phyloP scores from a whole-genome alignment of 2,797 vertebrate species.

The Galaxias olidus region DNA sequence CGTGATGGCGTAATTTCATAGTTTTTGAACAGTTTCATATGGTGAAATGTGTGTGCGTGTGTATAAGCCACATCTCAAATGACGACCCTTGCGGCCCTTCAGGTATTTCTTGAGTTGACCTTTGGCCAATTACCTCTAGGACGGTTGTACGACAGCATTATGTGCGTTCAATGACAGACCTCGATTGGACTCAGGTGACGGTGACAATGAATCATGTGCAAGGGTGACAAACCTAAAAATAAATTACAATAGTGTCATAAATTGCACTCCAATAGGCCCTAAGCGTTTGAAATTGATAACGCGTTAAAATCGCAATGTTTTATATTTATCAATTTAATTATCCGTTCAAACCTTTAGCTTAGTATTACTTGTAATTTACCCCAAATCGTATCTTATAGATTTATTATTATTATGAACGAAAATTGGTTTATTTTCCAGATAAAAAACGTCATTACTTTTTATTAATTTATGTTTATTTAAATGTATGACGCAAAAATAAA shows the following conservation, averaged over 20 bases:
- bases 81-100: background rate
- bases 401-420: too few relatives aligned
- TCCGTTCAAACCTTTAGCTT: too few relatives aligned
- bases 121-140: constrained; percentile 3
- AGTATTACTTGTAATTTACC: too few relatives aligned
- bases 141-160: background rate
- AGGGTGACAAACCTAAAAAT: background rate
- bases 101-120: constrained; percentile 28
- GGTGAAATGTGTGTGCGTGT: too few relatives aligned
- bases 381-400: too few relatives aligned
- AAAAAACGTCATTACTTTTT: too few relatives aligned
- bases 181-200: background rate
- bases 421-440: too few relatives aligned
- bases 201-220: background rate
- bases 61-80: background rate
- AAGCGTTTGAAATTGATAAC: background rate
- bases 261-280: background rate
- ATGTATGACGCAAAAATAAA: too few relatives aligned
- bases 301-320: background rate
- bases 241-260: background rate
- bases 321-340: too few relatives aligned
- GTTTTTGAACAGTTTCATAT: too few relatives aligned
- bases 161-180: background rate
- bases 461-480: too few relatives aligned
- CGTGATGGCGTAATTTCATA: too few relatives aligned